Percentiles rank a stretch among this genome's conserved stretches.
Conservation (phyloP, 1,140 invertebrate genomes). For the Saxidomus purpurata region DNA sequence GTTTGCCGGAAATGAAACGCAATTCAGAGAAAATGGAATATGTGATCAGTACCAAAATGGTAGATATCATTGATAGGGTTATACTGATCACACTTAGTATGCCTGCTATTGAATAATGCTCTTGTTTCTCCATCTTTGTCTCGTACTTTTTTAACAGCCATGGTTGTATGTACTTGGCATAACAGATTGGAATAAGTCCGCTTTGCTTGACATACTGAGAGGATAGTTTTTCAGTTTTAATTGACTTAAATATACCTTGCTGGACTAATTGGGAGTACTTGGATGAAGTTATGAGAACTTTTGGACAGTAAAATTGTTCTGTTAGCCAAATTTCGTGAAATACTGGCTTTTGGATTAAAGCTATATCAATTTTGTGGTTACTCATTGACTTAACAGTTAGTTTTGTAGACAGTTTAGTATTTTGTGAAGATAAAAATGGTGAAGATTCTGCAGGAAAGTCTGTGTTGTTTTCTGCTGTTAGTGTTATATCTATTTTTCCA, state of each 20-base stretch:
- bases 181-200: not conserved
- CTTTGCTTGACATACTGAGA: not conserved
- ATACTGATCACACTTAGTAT: not conserved
- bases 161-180: not conserved
- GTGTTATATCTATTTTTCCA: not conserved
- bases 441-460: not conserved
- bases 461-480: not conserved
- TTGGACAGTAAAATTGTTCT: constrained; percentile 23
- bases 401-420: no score
- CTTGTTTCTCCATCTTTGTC: not conserved
- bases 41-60: not conserved
- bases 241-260: not conserved
- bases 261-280: not conserved
- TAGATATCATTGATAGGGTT: not conserved
- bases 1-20: constrained; percentile 23
- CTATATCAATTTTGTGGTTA: not conserved
- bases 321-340: not conserved
- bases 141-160: not conserved
- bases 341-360: not conserved
- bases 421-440: no score
- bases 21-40: constrained; percentile 17
- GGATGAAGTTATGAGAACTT: not conserved
- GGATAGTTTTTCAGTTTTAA: not conserved
- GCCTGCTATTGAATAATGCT: not conserved
- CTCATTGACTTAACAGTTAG: not conserved